A percentile compares a stretch with the other conserved stretches of the same genome.
Conservation (phyloP, 2,797 vertebrate species). For the Neomorphus geoffroyi region DNA sequence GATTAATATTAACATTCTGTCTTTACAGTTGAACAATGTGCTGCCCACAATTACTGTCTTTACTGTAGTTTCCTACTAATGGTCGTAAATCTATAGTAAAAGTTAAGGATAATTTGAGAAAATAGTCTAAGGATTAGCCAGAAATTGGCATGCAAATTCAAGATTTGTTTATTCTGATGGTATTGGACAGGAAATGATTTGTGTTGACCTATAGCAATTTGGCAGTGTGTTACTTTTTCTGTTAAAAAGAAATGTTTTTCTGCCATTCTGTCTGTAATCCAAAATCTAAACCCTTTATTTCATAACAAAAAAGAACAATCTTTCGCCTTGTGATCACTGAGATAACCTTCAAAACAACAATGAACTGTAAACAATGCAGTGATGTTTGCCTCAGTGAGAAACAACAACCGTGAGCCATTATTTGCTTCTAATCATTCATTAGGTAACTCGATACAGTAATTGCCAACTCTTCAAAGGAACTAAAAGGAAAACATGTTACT, state of each 20-base stretch:
- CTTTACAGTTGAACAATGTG: neutral
- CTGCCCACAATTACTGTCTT: neutral
- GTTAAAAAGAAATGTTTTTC: neutral
- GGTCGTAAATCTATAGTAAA: neutral
- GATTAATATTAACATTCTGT: neutral
- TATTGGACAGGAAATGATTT: neutral
- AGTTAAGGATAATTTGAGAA: neutral
- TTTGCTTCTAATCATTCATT: neutral
- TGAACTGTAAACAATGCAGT: neutral
- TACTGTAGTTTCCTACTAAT: neutral
- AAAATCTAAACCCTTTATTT: constrained; percentile 6
- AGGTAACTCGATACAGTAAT: neutral
- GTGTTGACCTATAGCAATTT: neutral
- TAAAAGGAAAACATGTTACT: neutral
- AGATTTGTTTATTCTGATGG: neutral
- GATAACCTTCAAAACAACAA: neutral
- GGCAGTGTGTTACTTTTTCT: neutral
- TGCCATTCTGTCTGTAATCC: neutral
- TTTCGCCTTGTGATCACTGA: neutral
- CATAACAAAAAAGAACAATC: neutral
- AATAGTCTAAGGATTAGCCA: neutral
- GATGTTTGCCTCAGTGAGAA: neutral
- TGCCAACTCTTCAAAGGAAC: neutral
- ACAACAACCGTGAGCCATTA: neutral
- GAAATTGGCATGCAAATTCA: neutral